Conservation (phyloP, 1,140 invertebrate genomes). For the Anastrepha ludens region DNA sequence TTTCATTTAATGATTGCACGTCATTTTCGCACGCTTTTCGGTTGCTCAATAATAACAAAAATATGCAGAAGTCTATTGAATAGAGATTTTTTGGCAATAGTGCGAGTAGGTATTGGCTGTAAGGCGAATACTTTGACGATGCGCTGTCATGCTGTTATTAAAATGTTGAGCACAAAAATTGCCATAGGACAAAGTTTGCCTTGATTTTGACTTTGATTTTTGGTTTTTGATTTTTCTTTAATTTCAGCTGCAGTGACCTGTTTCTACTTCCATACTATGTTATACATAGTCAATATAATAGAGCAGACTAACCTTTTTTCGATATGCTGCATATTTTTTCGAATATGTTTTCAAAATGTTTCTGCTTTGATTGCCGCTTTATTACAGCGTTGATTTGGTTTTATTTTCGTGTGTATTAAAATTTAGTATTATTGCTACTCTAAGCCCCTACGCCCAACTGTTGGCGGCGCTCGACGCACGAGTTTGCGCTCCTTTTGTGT, state of each 20-base stretch:
- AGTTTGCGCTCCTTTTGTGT: neutral
- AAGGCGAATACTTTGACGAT: neutral
- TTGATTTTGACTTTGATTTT: conserved; percentile 34
- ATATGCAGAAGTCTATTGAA: neutral
- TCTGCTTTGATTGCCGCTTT: neutral
- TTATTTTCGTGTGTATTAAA: neutral
- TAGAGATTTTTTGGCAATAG: neutral
- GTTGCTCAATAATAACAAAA: neutral
- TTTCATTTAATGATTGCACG: conserved; percentile 13
- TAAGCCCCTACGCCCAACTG: too few relatives aligned
- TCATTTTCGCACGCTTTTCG: neutral
- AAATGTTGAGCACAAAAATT: too few relatives aligned
- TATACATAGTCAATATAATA: neutral
- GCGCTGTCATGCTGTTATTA: neutral
- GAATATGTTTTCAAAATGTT: neutral
- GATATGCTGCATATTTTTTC: neutral
- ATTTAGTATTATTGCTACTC: neutral
- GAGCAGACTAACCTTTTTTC: neutral
- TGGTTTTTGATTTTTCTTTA: conserved; percentile 27
- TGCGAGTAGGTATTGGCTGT: neutral
- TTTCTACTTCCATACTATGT: neutral
- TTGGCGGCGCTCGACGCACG: neutral
- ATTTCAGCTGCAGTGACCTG: neutral
- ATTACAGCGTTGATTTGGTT: neutral
- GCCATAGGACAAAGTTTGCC: neutral